A percentile compares a stretch with the other conserved stretches of the same genome.
Evolutionary conservation across 2,113 vertebrate species (phyloP).

Genomic region (Talpa occidentalis): DNA sequence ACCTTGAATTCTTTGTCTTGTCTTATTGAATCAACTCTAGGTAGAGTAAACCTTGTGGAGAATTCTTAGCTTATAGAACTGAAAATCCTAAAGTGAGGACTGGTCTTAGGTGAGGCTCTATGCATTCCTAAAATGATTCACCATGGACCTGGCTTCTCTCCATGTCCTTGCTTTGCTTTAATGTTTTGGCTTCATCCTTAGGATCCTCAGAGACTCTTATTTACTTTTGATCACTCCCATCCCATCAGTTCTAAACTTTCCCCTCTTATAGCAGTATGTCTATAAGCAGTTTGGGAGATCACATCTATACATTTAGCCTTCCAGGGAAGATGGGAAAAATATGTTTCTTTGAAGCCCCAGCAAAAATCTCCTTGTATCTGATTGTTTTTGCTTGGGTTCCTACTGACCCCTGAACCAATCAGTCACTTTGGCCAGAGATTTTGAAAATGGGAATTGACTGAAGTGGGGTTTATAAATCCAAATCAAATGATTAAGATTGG

Average conservation of each 20-base stretch:
- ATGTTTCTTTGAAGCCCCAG: not conserved
- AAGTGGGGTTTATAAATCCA: not conserved
- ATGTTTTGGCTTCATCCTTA: constrained; percentile 6
- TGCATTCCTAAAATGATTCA: not conserved
- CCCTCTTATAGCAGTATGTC: not conserved
- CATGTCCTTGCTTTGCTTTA: not conserved
- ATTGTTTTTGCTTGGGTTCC: not conserved
- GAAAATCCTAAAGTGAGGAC: not conserved
- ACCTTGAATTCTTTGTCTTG: not conserved
- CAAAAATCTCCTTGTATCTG: not conserved
- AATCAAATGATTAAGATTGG: not conserved
- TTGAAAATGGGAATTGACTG: not conserved
- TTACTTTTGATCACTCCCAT: not conserved
- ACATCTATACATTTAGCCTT: not conserved
- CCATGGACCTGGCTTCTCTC: not conserved
- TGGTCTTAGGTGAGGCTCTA: not conserved
- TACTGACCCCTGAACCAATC: not conserved
- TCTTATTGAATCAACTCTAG: not conserved
- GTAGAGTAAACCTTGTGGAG: not conserved
- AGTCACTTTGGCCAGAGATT: not conserved
- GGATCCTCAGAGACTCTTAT: not conserved
- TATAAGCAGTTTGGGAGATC: not conserved
- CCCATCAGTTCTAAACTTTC: not conserved
- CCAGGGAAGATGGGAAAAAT: not conserved
- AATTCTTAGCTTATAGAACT: not conserved